Evolutionary conservation across 1,140 invertebrate species (phyloP).

Genomic region (Samia ricini): DNA sequence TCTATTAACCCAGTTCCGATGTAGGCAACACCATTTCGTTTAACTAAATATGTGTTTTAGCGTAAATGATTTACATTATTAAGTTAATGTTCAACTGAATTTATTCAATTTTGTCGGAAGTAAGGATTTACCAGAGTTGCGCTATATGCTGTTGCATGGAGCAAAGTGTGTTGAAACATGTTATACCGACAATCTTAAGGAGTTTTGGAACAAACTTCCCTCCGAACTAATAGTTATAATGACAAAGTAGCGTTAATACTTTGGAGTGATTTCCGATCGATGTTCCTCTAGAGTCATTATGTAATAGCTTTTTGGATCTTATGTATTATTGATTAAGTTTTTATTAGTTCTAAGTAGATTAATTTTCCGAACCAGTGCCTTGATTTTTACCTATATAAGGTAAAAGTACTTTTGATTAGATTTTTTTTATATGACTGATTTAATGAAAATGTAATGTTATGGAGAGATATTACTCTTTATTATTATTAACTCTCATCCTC

Average conservation of each 20-base stretch:
- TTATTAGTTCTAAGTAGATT: not conserved
- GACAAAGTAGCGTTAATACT: not conserved
- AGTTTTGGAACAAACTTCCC: not conserved
- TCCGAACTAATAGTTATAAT: not conserved
- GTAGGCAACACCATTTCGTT: slow-evolving; percentile 30
- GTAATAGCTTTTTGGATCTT: not conserved
- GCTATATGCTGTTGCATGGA: not conserved
- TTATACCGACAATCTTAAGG: not conserved
- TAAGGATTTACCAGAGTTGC: not conserved
- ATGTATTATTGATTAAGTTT: not conserved
- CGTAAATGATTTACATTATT: not conserved
- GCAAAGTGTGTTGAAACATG: not conserved
- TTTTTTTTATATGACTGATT: no score
- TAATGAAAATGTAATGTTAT: no score
- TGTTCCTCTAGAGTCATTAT: not conserved
- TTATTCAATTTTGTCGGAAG: no score
- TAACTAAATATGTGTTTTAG: slow-evolving; percentile 33
- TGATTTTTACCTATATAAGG: no score
- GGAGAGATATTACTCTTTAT: no score
- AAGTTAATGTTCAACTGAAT: not conserved
- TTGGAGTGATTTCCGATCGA: not conserved
- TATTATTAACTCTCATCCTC: no score
- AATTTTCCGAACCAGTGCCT: no score
- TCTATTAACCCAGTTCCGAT: slow-evolving; percentile 33
- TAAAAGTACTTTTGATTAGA: no score